These are phyloP conservation scores for Anolis apletophallus DNA, from an alignment of 2,797 vertebrate species.

Conservation along the genomic window DNA sequence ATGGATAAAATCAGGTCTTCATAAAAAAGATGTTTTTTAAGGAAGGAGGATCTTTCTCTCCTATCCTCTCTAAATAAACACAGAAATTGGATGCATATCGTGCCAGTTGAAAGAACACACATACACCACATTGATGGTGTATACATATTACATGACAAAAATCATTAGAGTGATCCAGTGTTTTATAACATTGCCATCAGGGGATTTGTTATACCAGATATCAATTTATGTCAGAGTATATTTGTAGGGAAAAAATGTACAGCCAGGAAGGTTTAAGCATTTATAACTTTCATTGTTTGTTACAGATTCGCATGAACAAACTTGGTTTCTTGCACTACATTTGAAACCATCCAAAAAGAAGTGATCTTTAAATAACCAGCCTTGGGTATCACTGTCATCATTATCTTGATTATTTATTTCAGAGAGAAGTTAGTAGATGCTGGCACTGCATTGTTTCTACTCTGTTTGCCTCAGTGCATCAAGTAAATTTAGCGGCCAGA, in stretches of 20 bases:
- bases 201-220: neutral
- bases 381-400: neutral
- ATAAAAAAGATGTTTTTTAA: neutral
- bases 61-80: neutral
- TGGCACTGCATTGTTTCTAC: neutral
- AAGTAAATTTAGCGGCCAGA: constrained; percentile 19
- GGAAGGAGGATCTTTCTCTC: neutral
- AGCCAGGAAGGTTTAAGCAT: neutral
- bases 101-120: neutral
- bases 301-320: constrained; percentile 7
- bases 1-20: neutral
- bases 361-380: neutral
- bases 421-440: neutral
- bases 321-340: neutral
- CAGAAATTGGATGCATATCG: neutral
- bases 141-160: neutral
- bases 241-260: neutral
- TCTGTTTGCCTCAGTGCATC: constrained; percentile 4
- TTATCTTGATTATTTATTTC: constrained; percentile 29
- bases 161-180: neutral
- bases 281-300: neutral
- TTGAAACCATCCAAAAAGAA: neutral
- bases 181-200: neutral
- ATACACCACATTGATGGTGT: neutral
- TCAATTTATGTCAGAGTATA: neutral